These are phyloP conservation scores for Chironex yamaguchii DNA, from an alignment of 30 jellyfish, hydroid and myxozoan species.

Conservation along the genomic window DNA sequence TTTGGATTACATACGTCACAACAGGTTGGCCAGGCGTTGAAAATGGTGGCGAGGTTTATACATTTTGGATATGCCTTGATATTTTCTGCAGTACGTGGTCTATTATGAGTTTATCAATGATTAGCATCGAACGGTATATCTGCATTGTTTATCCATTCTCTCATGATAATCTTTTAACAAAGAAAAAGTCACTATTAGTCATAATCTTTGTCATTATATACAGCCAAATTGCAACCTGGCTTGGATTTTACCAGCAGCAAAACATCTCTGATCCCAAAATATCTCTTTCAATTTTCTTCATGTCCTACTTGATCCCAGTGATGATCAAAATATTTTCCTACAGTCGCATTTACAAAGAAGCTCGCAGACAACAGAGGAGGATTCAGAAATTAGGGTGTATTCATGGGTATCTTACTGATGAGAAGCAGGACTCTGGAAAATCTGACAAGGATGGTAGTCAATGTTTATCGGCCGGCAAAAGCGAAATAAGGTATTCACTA, in stretches of 20 bases:
- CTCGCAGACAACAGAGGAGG: conserved; percentile 48
- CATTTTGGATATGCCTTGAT: conserved; percentile 71
- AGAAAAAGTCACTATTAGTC: conserved; percentile 15
- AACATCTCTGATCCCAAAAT: neutral
- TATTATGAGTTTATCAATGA: conserved; percentile 81
- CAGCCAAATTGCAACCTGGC: conserved; percentile 25
- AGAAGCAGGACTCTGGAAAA: too few relatives aligned
- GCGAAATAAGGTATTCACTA: too few relatives aligned
- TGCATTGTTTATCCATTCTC: conserved; percentile 70
- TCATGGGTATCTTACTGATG: neutral
- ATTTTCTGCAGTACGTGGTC: conserved; percentile 89
- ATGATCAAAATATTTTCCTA: conserved; percentile 66
- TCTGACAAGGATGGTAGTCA: too few relatives aligned
- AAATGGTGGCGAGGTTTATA: conserved; percentile 47
- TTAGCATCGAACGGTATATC: conserved; percentile 88
- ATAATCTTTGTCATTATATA: conserved; percentile 38
- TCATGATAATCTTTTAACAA: conserved; percentile 69
- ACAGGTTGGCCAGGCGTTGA: conserved; percentile 74
- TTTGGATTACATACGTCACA: conserved; percentile 74
- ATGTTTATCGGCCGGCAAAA: too few relatives aligned
- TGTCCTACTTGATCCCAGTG: conserved; percentile 81
- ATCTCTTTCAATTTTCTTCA: conserved; percentile 26
- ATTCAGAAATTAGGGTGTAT: neutral
- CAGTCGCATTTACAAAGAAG: conserved; percentile 65
- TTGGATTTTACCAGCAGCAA: conserved; percentile 25